Conservation (phyloP, 2,113 vertebrate species). For the Notarius lentiginosus region DNA sequence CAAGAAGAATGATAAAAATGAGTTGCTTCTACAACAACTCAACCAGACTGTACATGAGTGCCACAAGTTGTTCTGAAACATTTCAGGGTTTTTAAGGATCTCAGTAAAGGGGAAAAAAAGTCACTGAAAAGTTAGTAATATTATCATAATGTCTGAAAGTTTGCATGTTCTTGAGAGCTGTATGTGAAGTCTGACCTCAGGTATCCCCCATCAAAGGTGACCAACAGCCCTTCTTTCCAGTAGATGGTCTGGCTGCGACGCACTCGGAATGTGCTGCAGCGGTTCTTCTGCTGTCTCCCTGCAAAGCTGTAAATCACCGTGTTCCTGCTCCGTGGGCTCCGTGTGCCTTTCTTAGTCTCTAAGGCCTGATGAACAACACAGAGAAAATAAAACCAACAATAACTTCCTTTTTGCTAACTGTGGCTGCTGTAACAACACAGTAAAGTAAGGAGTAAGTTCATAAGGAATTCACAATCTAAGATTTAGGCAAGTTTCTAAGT, state of each 20-base stretch:
- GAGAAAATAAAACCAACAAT: neutral
- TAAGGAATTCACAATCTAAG: neutral
- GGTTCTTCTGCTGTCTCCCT: conserved; percentile 81
- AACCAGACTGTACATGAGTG: neutral
- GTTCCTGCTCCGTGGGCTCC: conserved; percentile 70
- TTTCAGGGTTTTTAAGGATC: neutral
- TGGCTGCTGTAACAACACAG: neutral
- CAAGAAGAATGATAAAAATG: neutral
- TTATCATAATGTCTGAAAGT: neutral
- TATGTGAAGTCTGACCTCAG: conserved; percentile 79
- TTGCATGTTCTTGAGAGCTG: neutral
- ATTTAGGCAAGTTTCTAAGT: neutral
- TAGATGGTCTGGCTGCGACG: conserved; percentile 78
- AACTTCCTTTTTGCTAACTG: neutral
- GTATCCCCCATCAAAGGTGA: conserved; percentile 93
- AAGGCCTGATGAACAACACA: conserved; percentile 76
- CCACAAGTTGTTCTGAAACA: neutral
- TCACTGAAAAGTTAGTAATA: neutral
- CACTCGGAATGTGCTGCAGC: conserved; percentile 95
- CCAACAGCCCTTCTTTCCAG: conserved; percentile 78
- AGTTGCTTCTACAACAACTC: neutral
- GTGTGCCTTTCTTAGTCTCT: conserved; percentile 79
- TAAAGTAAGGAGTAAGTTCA: neutral
- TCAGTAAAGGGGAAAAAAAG: neutral
- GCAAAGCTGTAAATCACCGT: conserved; percentile 90